Evolutionary conservation across 2,113 vertebrate species (phyloP).

Genomic region (Protomyctophum bolini): DNA sequence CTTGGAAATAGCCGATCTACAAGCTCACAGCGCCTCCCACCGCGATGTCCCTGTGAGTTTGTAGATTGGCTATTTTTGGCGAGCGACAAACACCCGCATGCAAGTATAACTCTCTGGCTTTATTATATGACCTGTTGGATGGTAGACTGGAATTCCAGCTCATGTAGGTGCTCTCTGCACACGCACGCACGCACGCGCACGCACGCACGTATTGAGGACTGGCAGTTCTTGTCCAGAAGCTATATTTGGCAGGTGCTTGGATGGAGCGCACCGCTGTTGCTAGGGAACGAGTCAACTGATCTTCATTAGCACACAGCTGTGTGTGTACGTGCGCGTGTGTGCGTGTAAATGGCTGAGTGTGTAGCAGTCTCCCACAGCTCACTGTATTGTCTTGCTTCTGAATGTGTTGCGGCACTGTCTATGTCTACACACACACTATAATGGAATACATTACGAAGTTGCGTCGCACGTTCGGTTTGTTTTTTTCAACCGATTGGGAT

Average conservation of each 20-base stretch:
- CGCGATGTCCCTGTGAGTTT: no score
- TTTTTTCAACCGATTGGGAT: no score
- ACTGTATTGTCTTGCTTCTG: slow-evolving; percentile 26
- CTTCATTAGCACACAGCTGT: slow-evolving; percentile 30
- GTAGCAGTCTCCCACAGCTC: slow-evolving; percentile 23
- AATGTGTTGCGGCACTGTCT: slow-evolving; percentile 20
- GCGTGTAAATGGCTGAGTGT: neutral
- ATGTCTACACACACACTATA: slow-evolving; percentile 1
- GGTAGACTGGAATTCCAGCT: no score
- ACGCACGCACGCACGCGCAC: slow-evolving; percentile 6
- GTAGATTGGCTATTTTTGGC: no score
- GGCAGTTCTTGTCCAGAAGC: slow-evolving; percentile 35
- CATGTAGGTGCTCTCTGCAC: no score
- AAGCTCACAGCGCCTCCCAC: no score
- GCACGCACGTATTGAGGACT: slow-evolving; percentile 7
- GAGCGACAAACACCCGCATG: neutral
- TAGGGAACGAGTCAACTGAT: slow-evolving; percentile 55
- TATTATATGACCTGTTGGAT: no score
- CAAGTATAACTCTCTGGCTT: neutral
- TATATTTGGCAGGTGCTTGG: slow-evolving; percentile 62
- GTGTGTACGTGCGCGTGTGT: neutral
- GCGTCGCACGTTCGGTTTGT: no score
- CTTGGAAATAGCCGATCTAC: no score
- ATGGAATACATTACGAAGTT: no score
- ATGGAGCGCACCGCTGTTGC: slow-evolving; percentile 65